Conservation (phyloP, 2,888 invertebrate genomes). For the Ganaspis brasiliensis region DNA sequence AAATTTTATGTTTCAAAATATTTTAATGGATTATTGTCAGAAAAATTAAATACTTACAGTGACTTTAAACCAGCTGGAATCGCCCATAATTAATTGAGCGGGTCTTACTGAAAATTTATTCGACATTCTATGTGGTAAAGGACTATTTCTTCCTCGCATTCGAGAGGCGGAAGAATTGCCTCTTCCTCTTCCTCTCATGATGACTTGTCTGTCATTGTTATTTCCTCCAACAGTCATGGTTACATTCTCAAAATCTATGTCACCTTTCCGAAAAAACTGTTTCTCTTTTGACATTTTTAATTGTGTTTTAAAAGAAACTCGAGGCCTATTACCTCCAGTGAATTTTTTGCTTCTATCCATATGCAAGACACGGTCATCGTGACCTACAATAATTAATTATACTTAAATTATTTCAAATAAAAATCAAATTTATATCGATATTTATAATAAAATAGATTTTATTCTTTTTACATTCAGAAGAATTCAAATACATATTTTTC, state of each 20-base stretch:
- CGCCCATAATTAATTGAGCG: slow-evolving; percentile 48
- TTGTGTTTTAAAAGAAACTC: slow-evolving; percentile 74
- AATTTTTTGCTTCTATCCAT: slow-evolving; percentile 51
- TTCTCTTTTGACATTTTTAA: slow-evolving; percentile 57
- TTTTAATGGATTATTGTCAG: too few relatives aligned
- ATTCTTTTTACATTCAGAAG: too few relatives aligned
- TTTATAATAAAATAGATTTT: not conserved
- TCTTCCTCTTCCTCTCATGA: slow-evolving; percentile 64
- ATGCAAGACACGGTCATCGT: slow-evolving; percentile 68
- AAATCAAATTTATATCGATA: too few relatives aligned
- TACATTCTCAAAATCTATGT: slow-evolving; percentile 68
- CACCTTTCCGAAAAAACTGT: slow-evolving; percentile 31
- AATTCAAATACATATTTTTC: too few relatives aligned
- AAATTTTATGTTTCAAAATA: too few relatives aligned
- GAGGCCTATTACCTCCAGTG: slow-evolving; percentile 62
- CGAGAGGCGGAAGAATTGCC: slow-evolving; percentile 53
- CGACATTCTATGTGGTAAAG: slow-evolving; percentile 67
- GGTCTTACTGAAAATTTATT: slow-evolving; percentile 48
- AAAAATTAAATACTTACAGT: slow-evolving; percentile 79
- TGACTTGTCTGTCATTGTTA: slow-evolving; percentile 67
- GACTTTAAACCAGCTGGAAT: slow-evolving; percentile 87
- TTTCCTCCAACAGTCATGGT: slow-evolving; percentile 69
- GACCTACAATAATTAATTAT: slow-evolving; percentile 60
- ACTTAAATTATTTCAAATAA: slow-evolving; percentile 9
- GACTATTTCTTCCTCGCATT: slow-evolving; percentile 68